Evolutionary conservation across 2,113 vertebrate genomes (phyloP), one percentile per base, ranked within the genome.

Genomic region (Forbesichthys agassizii): DNA sequence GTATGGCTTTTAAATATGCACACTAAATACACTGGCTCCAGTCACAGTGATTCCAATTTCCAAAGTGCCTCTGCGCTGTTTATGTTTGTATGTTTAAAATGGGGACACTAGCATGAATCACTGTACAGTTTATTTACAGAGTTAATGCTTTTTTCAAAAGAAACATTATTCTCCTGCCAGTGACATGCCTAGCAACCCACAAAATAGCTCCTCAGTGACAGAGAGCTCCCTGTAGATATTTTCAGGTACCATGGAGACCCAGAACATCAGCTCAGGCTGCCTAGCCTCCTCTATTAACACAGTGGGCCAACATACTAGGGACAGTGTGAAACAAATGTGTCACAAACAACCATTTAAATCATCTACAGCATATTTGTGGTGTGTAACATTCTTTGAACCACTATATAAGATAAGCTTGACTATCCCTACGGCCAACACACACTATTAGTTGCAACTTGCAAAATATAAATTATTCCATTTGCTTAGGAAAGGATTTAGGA

Each of bases 191-290:
- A 75, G 83, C 75, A 86, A 89, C 85, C 76, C 58, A 86, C 79
- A 88, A 90, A 88, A 89, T 85, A 84, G 78, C 79, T 87, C 84
- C 88, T 68, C 0, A 1, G 82, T 3, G 65, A 83, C 16, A 0
- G 36, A 9, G 66, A 66, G 54, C 61, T 74, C 84, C 70, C 67
- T 10, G 12, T 57, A 64, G 85, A 75, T 73, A 75, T 62, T 33
- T 0, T 49, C 16, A 36, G 79, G 68, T 60, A 1, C 77, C 84
- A 85, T 88, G 82, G 82, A 84, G 88, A 89, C 84, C 66, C 77
- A 75, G 59, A 75, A 64, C 60, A 74, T 67, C 71, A 27, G 61
- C 62, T 20, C 48, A 65, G n/a, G 48, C 64, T 11, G 13, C 33
- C 16, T n/a, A 48, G 54, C 18, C 53, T 42, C 61, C 42, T 59